phyloP scores from a whole-genome alignment of 2,888 invertebrate genomes.

The Matsumyia berberina region DNA sequence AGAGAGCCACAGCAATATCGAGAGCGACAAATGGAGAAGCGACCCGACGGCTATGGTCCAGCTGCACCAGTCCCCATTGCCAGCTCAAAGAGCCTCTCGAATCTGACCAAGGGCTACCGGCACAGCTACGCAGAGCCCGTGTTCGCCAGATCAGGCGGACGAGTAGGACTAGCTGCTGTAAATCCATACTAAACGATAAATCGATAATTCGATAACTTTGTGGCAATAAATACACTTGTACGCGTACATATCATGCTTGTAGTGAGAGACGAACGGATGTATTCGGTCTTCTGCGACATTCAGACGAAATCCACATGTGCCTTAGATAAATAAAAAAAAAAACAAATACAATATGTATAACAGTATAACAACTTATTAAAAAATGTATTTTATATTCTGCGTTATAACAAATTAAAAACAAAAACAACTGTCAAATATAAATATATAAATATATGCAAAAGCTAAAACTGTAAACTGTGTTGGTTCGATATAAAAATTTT shows the following conservation, averaged over 20 bases:
- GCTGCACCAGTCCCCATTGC: constrained; percentile 75
- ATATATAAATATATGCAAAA: constrained; percentile 44
- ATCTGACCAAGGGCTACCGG: constrained; percentile 83
- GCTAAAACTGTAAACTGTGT: constrained; percentile 53
- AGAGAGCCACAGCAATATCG: constrained; percentile 79
- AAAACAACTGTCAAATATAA: constrained; percentile 13
- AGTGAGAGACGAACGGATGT: constrained; percentile 10
- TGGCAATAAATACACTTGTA: constrained; percentile 50
- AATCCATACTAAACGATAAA: constrained; percentile 81
- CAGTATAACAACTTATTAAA: constrained; percentile 55
- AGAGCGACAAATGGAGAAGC: constrained; percentile 60
- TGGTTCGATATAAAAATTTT: constrained; percentile 57
- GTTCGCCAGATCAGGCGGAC: constrained; percentile 82
- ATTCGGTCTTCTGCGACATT: constrained; percentile 34
- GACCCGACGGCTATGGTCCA: constrained; percentile 51
- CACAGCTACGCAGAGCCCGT: constrained; percentile 84
- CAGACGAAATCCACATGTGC: constrained; percentile 68
- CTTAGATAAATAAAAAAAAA: constrained; percentile 63
- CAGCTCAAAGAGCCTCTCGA: constrained; percentile 81
- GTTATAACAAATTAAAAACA: constrained; percentile 40
- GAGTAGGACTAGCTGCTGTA: constrained; percentile 84
- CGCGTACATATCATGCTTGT: constrained; percentile 34
- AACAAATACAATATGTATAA: constrained; percentile 39
- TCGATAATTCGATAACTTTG: constrained; percentile 4
- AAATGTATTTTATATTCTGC: constrained; percentile 60